phyloP scores from a whole-genome alignment of 2,113 vertebrate genomes.

The Spilogale gracilis region DNA sequence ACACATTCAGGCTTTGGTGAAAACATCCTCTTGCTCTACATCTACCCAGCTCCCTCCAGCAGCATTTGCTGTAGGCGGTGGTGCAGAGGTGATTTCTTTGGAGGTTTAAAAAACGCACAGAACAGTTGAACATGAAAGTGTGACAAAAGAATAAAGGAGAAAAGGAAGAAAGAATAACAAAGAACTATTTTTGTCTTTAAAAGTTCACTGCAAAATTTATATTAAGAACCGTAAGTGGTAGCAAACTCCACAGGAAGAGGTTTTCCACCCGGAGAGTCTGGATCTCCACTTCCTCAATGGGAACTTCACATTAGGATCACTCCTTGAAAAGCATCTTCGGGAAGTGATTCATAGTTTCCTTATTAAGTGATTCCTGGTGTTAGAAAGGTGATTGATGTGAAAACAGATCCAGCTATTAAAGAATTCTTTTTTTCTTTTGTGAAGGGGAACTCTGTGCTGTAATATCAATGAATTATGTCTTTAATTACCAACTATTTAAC shows the following conservation, averaged over 20 bases:
- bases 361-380: background rate
- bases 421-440: background rate
- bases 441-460: background rate
- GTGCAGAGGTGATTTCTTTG: conserved; percentile 73
- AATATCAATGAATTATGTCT: background rate
- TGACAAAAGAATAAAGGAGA: conserved; percentile 76
- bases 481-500: background rate
- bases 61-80: conserved; percentile 67
- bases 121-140: conserved; percentile 77
- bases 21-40: background rate
- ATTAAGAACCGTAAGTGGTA: conserved; percentile 63
- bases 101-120: conserved; percentile 71
- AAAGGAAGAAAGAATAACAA: conserved; percentile 56
- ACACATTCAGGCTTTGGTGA: conserved; percentile 57
- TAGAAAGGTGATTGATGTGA: background rate
- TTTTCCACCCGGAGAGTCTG: background rate
- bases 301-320: background rate
- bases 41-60: background rate
- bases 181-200: conserved; percentile 78
- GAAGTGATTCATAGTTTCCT: background rate
- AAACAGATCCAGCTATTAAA: background rate
- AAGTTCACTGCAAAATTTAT: conserved; percentile 70
- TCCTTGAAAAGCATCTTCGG: background rate
- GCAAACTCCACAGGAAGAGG: conserved; percentile 28
- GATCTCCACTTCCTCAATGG: fast-evolving